Base-by-base conservation (phyloP, 2,888 invertebrate genomes). In the Cynaeus angustus region DNA sequence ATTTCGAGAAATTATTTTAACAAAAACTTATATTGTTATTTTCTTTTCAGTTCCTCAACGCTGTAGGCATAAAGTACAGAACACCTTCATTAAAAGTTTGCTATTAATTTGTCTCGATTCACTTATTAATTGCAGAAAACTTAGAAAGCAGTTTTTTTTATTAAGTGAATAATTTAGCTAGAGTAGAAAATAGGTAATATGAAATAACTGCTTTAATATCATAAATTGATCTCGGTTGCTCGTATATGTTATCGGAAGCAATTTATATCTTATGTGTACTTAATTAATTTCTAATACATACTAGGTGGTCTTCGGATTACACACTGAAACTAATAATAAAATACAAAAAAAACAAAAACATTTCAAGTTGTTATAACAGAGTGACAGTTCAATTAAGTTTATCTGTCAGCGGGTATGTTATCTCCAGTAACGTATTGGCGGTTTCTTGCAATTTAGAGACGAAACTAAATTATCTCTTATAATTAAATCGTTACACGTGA, bases 1-100 rank as follows among this genome's bases (percentile, higher is more conserved):
- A 28, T 28, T 41, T 12, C 41, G 12, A n/a, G 12, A 7, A n/a
- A 12, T 41, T 41, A 6, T 41, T 12, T 10, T n/a, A n/a, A n/a
- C n/a, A n/a, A n/a, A n/a, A n/a, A n/a, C n/a, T n/a, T n/a, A n/a
- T n/a, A n/a, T n/a, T n/a, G n/a, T n/a, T n/a, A n/a, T n/a, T n/a
- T n/a, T n/a, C n/a, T n/a, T n/a, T n/a, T n/a, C n/a, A n/a, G n/a
- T n/a, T 21, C 21, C 21, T 1, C n/a, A 10, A 43, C 7, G 12
- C 21, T n/a, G 26, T 12, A 50, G 10, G 16, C 21, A 6, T 8
- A 13, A 10, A 56, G 21, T 21, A 38, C 33, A 56, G 37, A 37
- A 56, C 21, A 56, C 13, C 21, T 58, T 58, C 58, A 45, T 58
- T 58, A 58, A 58, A 58, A 58, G 43, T 58, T 58, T 58, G 41